phyloP scores from a whole-genome alignment of 2,888 invertebrate species.

The Orthonychiurus folsomi region DNA sequence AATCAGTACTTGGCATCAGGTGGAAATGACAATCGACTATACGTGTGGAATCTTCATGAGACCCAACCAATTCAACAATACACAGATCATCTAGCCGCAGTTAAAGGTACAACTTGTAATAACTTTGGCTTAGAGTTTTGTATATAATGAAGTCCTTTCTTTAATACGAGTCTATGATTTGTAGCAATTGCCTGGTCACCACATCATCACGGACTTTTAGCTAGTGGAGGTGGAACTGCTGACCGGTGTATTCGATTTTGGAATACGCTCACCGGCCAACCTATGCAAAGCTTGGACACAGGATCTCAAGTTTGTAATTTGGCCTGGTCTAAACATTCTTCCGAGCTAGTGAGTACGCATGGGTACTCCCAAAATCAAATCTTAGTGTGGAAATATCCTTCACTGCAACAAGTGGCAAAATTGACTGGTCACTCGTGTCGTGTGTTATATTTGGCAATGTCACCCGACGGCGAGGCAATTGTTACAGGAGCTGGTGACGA shows the following conservation, averaged over 20 bases:
- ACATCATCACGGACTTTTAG: conserved; percentile 91
- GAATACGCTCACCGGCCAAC: conserved; percentile 96
- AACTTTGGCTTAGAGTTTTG: not conserved
- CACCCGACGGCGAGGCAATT: conserved; percentile 96
- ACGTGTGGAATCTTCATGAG: conserved; percentile 84
- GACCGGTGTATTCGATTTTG: conserved; percentile 87
- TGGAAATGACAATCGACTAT: conserved; percentile 92
- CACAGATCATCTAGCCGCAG: conserved; percentile 91
- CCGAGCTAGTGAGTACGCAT: conserved; percentile 87
- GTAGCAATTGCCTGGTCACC: conserved; percentile 96
- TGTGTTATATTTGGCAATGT: conserved; percentile 89
- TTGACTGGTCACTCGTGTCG: conserved; percentile 93
- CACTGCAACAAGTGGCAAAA: conserved; percentile 91
- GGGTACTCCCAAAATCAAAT: conserved; percentile 99
- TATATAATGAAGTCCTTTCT: not conserved
- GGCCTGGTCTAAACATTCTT: conserved; percentile 98
- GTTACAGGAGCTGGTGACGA: conserved; percentile 99
- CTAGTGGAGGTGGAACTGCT: conserved; percentile 98
- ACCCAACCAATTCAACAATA: conserved; percentile 87
- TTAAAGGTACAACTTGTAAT: conserved; percentile 53
- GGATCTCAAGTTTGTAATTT: conserved; percentile 97
- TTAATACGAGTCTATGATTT: too few species aligned
- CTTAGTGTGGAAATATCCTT: conserved; percentile 97
- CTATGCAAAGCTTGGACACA: conserved; percentile 96
- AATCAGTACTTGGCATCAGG: conserved; percentile 95